A percentile compares a stretch with the other conserved stretches of the same genome.
These are phyloP conservation scores for Tetropium fuscum DNA, from an alignment of 2,888 invertebrate species.

Conservation along the genomic window DNA sequence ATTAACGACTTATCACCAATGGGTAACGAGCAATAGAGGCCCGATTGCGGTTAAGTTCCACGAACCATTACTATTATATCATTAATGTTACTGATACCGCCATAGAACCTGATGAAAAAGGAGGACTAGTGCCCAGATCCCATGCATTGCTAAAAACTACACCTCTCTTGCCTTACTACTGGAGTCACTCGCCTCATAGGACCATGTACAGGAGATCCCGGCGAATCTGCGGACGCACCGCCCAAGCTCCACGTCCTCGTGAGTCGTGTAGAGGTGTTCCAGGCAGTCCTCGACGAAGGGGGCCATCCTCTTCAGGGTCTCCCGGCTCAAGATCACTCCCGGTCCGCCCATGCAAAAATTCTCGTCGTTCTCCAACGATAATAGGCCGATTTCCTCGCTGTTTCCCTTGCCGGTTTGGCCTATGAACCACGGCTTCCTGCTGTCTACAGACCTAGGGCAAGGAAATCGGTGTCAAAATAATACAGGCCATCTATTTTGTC, in stretches of 20 bases:
- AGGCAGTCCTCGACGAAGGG: constrained; percentile 94
- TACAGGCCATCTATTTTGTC: no score
- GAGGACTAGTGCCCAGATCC: no score
- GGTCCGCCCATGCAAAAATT: constrained; percentile 99
- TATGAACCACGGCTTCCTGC: constrained; percentile 88
- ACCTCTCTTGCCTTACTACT: constrained; percentile 57
- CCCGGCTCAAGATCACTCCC: constrained; percentile 91
- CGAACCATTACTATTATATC: no score
- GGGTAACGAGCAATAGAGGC: no score
- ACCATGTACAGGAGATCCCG: constrained; percentile 98
- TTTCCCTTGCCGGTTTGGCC: constrained; percentile 86
- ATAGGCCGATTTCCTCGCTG: constrained; percentile 87
- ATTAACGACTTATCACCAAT: no score
- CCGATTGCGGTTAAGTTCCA: no score
- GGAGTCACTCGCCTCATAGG: constrained; percentile 84
- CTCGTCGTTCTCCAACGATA: constrained; percentile 93
- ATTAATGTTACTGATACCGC: no score
- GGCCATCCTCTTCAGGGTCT: constrained; percentile 86
- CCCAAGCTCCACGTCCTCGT: constrained; percentile 99
- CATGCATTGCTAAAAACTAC: constrained; percentile 27
- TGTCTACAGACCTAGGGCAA: constrained; percentile 94
- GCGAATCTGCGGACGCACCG: constrained; percentile 95
- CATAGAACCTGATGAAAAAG: no score
- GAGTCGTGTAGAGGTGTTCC: constrained; percentile 91
- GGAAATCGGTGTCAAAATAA: no score